Base-by-base conservation (phyloP, 2,797 vertebrate species). In the Acanthornis magna region DNA sequence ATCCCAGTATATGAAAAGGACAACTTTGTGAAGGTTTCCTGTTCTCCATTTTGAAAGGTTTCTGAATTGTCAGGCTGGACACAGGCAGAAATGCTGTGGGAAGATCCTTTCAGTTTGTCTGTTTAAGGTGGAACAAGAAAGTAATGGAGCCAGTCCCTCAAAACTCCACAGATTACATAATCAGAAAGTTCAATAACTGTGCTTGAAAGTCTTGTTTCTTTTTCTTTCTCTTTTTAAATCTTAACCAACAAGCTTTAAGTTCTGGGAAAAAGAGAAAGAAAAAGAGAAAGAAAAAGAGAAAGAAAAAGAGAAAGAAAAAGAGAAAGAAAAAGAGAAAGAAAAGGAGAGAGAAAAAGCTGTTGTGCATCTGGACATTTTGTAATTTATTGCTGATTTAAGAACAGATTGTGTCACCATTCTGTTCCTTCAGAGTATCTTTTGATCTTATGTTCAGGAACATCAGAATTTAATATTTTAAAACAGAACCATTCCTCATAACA, bases 21-120 rank as follows among this genome's bases (percentile, higher is more conserved):
- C 80, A 84, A 62, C 40, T 89, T 93, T 85, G 68, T 50, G 53
- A 21, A 62, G 47, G 29, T 80, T 95, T 93, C 68, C 38, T 48
- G 67, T 29, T 87, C 78, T 80, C 51, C 55, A 11, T 93, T 96
- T 82, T 84, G 82, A 93, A 92, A 85, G 15, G 30, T 77, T 91
- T 89, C 43, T 89, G 47, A 66, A 57, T 88, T 86, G 73, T 70
- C 29, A 88, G 82, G 72, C 85, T 57, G 40, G 36, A 67, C 70
- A 79, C 79, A 84, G 62, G 51, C 63, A 75, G 47, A 89, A 91
- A 40, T 40, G 27, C 65, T 80, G 47, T 48, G 68, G 63, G 54
- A 89, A 85, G 30, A 27, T 45, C 60, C 40, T 91, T 88, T 54
- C 70, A 55, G 48, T 80, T 71, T 42, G 62, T 74, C 25, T 47